Percentiles rank a stretch among this genome's conserved stretches.
Evolutionary conservation across 1,140 invertebrate species (phyloP).

Genomic region (Papilio aristodemus): DNA sequence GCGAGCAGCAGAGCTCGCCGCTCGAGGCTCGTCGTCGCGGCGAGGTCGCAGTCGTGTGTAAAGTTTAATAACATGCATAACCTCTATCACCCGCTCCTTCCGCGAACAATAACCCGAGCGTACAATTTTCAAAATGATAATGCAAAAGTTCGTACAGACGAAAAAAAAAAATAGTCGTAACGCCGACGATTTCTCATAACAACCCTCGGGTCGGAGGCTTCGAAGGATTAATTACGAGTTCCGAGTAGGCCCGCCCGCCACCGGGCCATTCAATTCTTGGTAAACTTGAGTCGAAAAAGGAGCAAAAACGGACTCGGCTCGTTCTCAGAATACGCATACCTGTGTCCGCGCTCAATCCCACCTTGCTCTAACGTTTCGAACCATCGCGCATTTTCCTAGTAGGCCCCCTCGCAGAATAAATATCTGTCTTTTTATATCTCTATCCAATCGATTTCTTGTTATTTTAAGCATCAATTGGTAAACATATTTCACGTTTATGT

Average conservation of each 20-base stretch:
- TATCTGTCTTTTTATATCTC: conserved; percentile 50
- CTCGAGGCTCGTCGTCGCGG: background rate
- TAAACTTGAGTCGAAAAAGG: conserved; percentile 77
- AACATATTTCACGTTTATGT: background rate
- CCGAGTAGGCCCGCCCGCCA: conserved; percentile 71
- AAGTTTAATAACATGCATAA: conserved; percentile 51
- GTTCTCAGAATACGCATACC: conserved; percentile 75
- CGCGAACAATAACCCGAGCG: conserved; percentile 58
- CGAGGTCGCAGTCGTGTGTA: conserved; percentile 54
- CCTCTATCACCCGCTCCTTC: conserved; percentile 49
- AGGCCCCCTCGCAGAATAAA: conserved; percentile 46
- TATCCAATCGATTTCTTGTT: conserved; percentile 35
- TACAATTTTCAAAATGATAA: conserved; percentile 63
- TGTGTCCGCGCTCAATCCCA: conserved; percentile 67
- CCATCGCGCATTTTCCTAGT: conserved; percentile 71
- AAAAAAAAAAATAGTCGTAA: conserved; percentile 68
- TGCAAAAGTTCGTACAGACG: conserved; percentile 50
- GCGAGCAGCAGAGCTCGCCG: background rate
- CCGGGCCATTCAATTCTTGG: conserved; percentile 74
- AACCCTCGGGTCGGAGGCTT: conserved; percentile 74
- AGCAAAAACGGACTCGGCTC: conserved; percentile 71
- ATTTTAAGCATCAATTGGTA: conserved; percentile 8
- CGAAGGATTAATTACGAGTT: conserved; percentile 78
- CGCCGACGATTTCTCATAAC: conserved; percentile 70
- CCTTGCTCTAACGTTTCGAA: conserved; percentile 59